Evolutionary conservation across 64 coral and sea anemone species (phyloP), one percentile per base, ranked within the genome.

Genomic region (Trachythela sp.): DNA sequence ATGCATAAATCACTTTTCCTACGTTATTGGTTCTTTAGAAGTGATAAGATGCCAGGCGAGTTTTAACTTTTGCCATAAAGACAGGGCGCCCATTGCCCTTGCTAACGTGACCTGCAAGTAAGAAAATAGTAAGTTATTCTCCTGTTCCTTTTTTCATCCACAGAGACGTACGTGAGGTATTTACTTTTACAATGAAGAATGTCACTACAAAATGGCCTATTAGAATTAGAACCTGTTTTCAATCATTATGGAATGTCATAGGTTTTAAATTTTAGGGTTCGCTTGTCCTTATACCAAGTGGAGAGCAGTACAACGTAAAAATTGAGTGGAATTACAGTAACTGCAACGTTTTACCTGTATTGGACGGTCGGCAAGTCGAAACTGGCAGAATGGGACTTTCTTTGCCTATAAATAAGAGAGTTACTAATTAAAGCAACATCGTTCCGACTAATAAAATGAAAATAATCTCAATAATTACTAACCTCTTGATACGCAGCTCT

Each of bases 401-500:
- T 70, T 97, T 59, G 95, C 95, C 95, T 97, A 68, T n/a, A 64
- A 84, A 5, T 77, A 38, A 92, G 36, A 50, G 18, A 84, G 40
- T 85, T 45, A 11, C 11, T 6, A 45, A 45, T n/a, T n/a, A n/a
- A n/a, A n/a, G n/a, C n/a, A n/a, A 45, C 11, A 18, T 36, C 37
- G 20, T 8, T 86, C 26, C 29, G 13, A 89, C 20, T 22, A 8
- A 43, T 17, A 30, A 34, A 15, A 26, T 14, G 14, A 31, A 36
- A 40, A 14, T 5, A 83, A 49, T 48, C 22, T 36, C n/a, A 24
- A 26, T 80, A 70, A 68, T 17, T 72, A 48, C 10, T 31, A 90
- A 94, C 95, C 89, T 99, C 96, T 75, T 91, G 92, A 59, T 99
- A 99, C 70, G 96, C 96, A 18, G 93, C 93, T 90, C 96, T 89